Base-by-base conservation (phyloP, 2,888 invertebrate genomes). In the Villa cingulata region DNA sequence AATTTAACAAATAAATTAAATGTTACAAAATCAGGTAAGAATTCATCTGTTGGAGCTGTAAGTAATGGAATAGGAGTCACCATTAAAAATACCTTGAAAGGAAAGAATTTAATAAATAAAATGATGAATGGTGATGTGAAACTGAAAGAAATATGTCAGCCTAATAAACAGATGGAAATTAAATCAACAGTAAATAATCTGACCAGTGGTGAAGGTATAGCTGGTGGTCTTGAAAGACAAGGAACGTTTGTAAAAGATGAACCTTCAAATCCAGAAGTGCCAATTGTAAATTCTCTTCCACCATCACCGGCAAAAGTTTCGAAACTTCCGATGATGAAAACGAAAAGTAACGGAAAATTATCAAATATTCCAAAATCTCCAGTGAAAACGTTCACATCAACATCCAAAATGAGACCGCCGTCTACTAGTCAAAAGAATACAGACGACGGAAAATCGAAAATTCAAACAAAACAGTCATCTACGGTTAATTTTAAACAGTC, bases 231-330 rank as follows among this genome's bases (percentile, higher is more conserved):
- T 34, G 85, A 86, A 55, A 75, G 92, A 27, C 91, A 94, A 66
- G 89, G 89, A 15, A 94, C 94, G 0, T 94, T 94, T 62, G 87
- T 89, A 0, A 92, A 91, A 68, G 90, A 91, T 57, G 86, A 87
- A 55, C 73, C 74, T 1, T 62, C 64, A 16, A 60, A 61, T 42
- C 55, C 59, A 3, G 62, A 63, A 43, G 63, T 69, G 45, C 70
- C 69, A n/a, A 57, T 67, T 37, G 68, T 69, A 19, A 63, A 20
- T 41, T 56, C 54, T 4, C 46, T 50, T 5, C 50, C 56, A 4
- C 58, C 64, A 27, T 57, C 48, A 36, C 60, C 60, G 23, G 56
- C 55, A 45, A 62, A 55, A 18, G 55, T 56, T 20, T 66, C 68
- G 9, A 68, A 65, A 53, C 49, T 68, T 37, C 68, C 68, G 23